Percentiles rank a stretch among this genome's conserved stretches.
Evolutionary conservation across 1,140 invertebrate species (phyloP).

Genomic region (Listronotus bonariensis): DNA sequence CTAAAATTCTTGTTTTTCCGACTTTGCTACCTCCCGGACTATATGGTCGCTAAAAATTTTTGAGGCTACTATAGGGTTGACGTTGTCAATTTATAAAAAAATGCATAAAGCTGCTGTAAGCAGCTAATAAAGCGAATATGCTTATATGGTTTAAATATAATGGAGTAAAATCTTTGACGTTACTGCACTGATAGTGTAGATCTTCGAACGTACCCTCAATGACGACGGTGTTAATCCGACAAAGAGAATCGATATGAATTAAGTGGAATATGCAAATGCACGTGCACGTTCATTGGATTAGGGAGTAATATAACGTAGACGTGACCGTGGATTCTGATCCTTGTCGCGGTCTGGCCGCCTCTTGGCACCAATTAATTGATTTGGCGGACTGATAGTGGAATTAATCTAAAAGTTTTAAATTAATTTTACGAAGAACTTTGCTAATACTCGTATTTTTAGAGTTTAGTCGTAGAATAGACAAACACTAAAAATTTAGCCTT

Average conservation of each 20-base stretch:
- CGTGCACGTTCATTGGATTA: constrained; percentile 21
- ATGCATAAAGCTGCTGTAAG: no score
- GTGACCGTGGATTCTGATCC: constrained; percentile 17
- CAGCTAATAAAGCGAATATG: no score
- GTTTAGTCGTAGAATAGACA: no score
- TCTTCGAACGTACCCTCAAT: background rate
- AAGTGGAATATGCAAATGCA: constrained; percentile 21
- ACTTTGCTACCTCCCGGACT: no score
- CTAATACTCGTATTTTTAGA: background rate
- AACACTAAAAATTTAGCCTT: background rate
- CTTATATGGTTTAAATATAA: no score
- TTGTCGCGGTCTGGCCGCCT: constrained; percentile 8
- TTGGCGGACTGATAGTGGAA: constrained; percentile 2
- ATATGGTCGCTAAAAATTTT: no score
- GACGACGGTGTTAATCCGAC: constrained; percentile 4
- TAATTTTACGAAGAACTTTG: constrained; percentile 2
- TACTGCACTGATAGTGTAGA: background rate
- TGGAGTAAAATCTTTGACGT: no score
- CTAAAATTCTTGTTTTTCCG: no score
- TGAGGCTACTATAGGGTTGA: no score
- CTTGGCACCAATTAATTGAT: constrained; percentile 14
- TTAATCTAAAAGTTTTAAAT: constrained; percentile 5
- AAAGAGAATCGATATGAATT: constrained; percentile 13
- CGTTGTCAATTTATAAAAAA: no score
- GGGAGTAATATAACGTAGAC: constrained; percentile 17